Base-by-base conservation (phyloP, 2,797 vertebrate genomes). In the Fistularia commersonii region DNA sequence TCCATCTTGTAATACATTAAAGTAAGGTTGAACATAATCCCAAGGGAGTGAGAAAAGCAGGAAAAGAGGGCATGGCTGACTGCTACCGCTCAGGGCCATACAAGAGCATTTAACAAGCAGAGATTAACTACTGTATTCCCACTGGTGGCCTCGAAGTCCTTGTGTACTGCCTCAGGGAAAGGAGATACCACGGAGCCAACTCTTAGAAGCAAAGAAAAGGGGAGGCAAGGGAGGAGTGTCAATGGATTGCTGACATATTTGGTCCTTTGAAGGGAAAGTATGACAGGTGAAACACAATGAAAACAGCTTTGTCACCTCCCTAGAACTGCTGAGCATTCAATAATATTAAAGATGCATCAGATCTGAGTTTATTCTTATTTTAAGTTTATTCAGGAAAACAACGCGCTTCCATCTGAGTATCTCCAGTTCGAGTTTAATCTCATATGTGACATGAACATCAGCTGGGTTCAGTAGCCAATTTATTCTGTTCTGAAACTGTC, bases 61-160 rank as follows among this genome's bases (percentile, higher is more conserved):
- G 32, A 72, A 66, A 66, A 67, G 55, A 74, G 49, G 57, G 48
- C 59, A 78, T 57, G 76, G 76, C 66, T 81, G 79, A 72, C 76
- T 82, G 79, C 79, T 57, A 69, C 54, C 61, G 84, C 84, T 85
- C 63, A 52, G 64, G 83, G 87, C 83, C 62, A 70, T 87, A 86
- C 85, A 87, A 65, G 72, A 83, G 60, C 64, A 76, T 84, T 87
- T 87, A 87, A 87, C 85, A 78, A 87, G 82, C 70, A 66, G 46
- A 86, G 80, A 87, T 87, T 84, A 87, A 87, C 79, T 81, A 79
- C 67, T 72, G 75, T 80, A 82, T 83, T 83, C 77, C 81, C 82
- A 84, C 75, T 13, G 77, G 81, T 81, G 72, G 79, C 57, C 60
- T 72, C 42, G 52, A 78, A 82, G 84, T 85, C 80, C 72, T 70